Evolutionary conservation across 2,888 invertebrate species (phyloP), one percentile per base, ranked within the genome.

Genomic region (Erpobdella octoculata): DNA sequence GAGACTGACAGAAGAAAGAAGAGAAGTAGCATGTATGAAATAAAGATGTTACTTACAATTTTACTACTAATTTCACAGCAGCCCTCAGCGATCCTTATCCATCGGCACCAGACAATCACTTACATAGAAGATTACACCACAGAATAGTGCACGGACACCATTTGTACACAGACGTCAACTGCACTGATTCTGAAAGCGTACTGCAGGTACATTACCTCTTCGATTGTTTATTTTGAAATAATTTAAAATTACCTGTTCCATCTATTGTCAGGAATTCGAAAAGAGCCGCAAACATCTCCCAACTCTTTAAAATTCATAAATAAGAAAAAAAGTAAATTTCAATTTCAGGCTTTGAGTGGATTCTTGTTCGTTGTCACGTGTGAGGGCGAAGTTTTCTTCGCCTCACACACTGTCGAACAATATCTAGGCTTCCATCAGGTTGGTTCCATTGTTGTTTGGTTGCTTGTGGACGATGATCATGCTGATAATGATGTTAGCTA

Each of bases 341-440:
- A 62, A 28, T 78, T 78, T 25, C 79, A 82, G 96, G 97, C 97
- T 77, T 88, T 98, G 83, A 97, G 97, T 86, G 98, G 98, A 80
- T 98, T 99, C 88, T 89, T 98, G 82, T 91, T 98, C 88, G 95
- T 98, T 82, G 88, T 99, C 77, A 96, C 95, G 78, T 95, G 95
- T 85, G 96, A 97, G 83, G 97, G 97, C 75, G 98, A 98, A 85
- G 96, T 99, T 68, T 98, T 98, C 88, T 98, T 96, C 86, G 96
- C 96, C 73, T 96, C 97, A 76, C 93, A 97, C 87, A 96, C 95
- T 85, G 97, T 99, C 84, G 98, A 98, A 87, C 95, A 93, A 84
- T 99, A 96, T 86, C 88, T 98, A 82, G 98, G 98, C 85, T 98
- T 99, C 88, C 97, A 98, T 87, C 98, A 98, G 91, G 97, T 97